phyloP scores from a whole-genome alignment of 2,113 vertebrate species.

The Speoplatyrhinus poulsoni region DNA sequence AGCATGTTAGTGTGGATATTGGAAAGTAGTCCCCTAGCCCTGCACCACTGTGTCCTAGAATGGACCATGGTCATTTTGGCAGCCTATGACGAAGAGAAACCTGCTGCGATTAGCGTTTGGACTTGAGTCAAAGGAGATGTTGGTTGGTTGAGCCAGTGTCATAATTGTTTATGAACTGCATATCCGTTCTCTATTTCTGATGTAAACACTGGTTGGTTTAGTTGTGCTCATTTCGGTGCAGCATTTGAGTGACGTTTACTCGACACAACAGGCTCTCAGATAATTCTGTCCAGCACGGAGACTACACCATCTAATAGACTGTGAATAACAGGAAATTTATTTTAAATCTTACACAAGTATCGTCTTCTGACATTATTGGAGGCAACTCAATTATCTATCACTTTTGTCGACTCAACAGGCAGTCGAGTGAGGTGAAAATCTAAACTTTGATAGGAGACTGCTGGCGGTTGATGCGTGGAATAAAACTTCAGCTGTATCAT shows the following conservation, averaged over 20 bases:
- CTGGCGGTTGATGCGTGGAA: conserved; percentile 32
- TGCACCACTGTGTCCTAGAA: conserved; percentile 52
- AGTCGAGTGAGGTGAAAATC: not conserved
- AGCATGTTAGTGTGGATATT: conserved; percentile 57
- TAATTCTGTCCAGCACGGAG: too few species aligned
- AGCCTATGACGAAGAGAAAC: conserved; percentile 60
- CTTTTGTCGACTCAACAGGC: not conserved
- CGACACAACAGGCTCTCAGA: too few species aligned
- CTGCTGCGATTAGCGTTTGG: conserved; percentile 14
- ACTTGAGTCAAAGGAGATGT: conserved; percentile 34
- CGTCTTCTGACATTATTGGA: not conserved
- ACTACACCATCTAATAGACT: too few species aligned
- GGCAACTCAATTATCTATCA: conserved; percentile 1
- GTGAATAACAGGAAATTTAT: too few species aligned
- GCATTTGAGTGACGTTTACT: too few species aligned
- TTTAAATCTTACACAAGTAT: too few species aligned
- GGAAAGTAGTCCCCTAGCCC: conserved; percentile 57
- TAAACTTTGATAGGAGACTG: conserved; percentile 21
- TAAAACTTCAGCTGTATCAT: conserved; percentile 8
- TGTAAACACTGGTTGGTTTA: conserved; percentile 59
- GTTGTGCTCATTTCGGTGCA: conserved; percentile 20
- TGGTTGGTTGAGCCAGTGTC: conserved; percentile 18
- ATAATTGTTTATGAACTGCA: conserved; percentile 7
- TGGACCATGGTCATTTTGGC: conserved; percentile 73
- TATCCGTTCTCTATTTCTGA: conserved; percentile 71